phyloP scores from a whole-genome alignment of 2,888 invertebrate species.

The Lycocerus yunnanus region DNA sequence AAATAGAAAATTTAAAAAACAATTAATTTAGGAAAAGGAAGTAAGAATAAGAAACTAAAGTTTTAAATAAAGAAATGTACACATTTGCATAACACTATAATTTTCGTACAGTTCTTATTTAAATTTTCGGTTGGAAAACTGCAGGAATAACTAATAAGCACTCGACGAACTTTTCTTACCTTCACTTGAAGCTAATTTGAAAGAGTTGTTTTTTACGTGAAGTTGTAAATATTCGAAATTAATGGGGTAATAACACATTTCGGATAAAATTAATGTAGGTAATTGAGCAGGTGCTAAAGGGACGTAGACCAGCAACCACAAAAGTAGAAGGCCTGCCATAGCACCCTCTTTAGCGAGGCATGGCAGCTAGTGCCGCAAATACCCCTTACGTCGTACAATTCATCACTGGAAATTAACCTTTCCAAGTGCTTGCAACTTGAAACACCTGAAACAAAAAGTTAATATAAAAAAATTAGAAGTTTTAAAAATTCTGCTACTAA shows the following conservation, averaged over 20 bases:
- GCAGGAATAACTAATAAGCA: not conserved
- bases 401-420: constrained; percentile 13
- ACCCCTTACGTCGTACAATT: constrained; percentile 25
- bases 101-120: not conserved
- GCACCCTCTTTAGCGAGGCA: constrained; percentile 50
- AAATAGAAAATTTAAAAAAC: too few species aligned
- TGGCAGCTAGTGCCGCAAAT: constrained; percentile 40
- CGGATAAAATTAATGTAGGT: constrained; percentile 59
- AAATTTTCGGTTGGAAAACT: not conserved
- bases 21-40: too few species aligned
- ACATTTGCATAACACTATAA: too few species aligned
- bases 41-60: too few species aligned
- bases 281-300: constrained; percentile 56
- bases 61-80: too few species aligned
- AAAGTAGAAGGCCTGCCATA: constrained; percentile 60
- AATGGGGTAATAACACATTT: constrained; percentile 57
- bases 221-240: constrained; percentile 67
- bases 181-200: constrained; percentile 51
- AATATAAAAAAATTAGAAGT: not conserved
- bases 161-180: constrained; percentile 42
- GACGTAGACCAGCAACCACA: constrained; percentile 62
- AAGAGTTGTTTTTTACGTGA: constrained; percentile 62
- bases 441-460: constrained; percentile 13
- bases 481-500: not conserved
- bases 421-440: not conserved